Base-by-base conservation (phyloP, 2,888 invertebrate genomes). In the Meliscaeva auricollis region DNA sequence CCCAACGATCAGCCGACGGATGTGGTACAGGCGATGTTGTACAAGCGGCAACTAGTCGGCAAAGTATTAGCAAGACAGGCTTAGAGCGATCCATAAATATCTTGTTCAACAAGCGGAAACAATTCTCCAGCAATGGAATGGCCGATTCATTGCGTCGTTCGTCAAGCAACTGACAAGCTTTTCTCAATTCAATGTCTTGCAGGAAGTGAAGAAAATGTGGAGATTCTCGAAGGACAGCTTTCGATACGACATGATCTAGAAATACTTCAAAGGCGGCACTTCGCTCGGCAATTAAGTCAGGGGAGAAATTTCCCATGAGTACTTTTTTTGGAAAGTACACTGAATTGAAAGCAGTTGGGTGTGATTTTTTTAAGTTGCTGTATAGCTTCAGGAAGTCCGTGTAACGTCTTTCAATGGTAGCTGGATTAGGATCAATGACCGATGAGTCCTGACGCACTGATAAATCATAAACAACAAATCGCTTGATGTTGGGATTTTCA, bases 371-470 rank as follows among this genome's bases (percentile, higher is more conserved):
- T 26, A 96, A 91, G 2, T 93, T 93, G 87, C 93, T 93, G 89
- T 94, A 96, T 3, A 96, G 92, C 82, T 94, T 94, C 66, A 94
- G 92, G 90, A 96, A 96, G 88, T 96, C 94, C 7, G 96, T 95
- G 90, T 96, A 96, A 88, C 96, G 93, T 68, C 96, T 92, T 89
- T 96, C 95, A 60, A 96, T 94, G 81, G 93, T 93, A 0, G 94
- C 94, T 17, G 96, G 95, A 87, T 94, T 93, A 41, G 93, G 90
- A 91, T 96, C 95, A 85, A 92, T 88, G 32, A 80, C 90, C 17
- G 93, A 92, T n/a, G 93, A 92, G 88, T 94, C 94, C 89, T 94
- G 95, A 46, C 94, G 92, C 38, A 95, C 94, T 90, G 94, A 94
- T 69, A 96, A 89, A 89, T 94, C 95, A 87, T 96, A 96, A 0